These are phyloP conservation scores for Columbina picui DNA, from an alignment of 2,113 vertebrate species.

Conservation along the genomic window DNA sequence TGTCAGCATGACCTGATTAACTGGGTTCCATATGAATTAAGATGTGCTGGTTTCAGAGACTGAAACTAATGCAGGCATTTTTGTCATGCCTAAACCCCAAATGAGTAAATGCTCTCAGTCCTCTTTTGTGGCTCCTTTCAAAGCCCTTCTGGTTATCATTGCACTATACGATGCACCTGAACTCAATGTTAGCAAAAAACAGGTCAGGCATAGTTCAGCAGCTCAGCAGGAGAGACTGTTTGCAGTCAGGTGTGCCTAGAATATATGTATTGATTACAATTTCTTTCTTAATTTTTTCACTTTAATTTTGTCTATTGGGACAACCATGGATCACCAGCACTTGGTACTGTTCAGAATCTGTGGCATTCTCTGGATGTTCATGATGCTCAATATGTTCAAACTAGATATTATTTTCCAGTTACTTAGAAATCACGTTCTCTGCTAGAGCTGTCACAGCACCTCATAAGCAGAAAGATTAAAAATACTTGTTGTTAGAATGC, in stretches of 20 bases:
- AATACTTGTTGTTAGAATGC: conserved; percentile 60
- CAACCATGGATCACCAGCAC: conserved; percentile 13
- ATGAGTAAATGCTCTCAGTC: background rate
- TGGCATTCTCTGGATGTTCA: conserved; percentile 32
- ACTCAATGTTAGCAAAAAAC: background rate
- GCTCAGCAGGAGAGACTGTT: background rate
- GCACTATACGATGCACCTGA: background rate
- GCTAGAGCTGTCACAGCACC: conserved; percentile 35
- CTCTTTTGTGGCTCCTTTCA: background rate
- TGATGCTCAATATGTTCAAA: background rate
- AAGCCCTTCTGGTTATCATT: background rate
- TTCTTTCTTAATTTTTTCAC: background rate
- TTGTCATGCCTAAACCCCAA: background rate
- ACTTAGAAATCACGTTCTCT: conserved; percentile 43
- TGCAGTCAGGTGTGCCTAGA: background rate
- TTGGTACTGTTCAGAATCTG: background rate
- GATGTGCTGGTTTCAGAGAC: background rate
- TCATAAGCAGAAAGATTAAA: conserved; percentile 55
- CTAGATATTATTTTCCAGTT: conserved; percentile 7
- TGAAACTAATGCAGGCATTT: background rate
- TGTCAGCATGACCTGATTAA: background rate
- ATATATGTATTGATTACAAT: background rate
- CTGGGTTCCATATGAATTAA: background rate
- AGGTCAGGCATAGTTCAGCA: background rate
- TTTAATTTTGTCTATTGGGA: background rate